Base-by-base conservation (phyloP, 1,140 invertebrate species). In the Oryzaephilus surinamensis region DNA sequence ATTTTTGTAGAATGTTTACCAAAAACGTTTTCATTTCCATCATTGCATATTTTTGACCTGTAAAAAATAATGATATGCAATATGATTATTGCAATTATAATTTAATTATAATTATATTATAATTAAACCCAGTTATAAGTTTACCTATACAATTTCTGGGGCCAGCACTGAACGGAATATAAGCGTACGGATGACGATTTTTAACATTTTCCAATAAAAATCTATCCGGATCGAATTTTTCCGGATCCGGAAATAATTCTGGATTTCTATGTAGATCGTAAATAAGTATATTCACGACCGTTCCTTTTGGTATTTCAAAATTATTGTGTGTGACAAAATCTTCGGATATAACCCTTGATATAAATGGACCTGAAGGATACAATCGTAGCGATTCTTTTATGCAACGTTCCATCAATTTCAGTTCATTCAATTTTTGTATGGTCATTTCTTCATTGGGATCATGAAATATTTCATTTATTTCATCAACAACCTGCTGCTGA, bases 101-200 rank as follows among this genome's bases (percentile, higher is more conserved):
- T n/a, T n/a, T n/a, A n/a, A n/a, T n/a, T n/a, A n/a, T n/a, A n/a
- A n/a, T n/a, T n/a, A n/a, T n/a, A n/a, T n/a, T n/a, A n/a, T n/a
- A n/a, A n/a, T n/a, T 6, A 13, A 5, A 15, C 6, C 12, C 21
- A 6, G n/a, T n/a, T n/a, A n/a, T n/a, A n/a, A n/a, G n/a, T 57
- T 83, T 79, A 23, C 79, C 78, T 23, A 79, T 76, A 39, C 76
- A 79, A 53, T 77, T 77, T 17, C 76, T 62, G 4, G 65, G 60
- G 8, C 76, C 76, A 30, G 73, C 74, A 26, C 73, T 76, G 49
- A 81, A 82, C 4, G 79, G 77, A 17, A 79, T 56, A 47, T 69
- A 79, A 3, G 65, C 52, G 43, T 58, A 73, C 4, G 54, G 63
- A 55, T 67, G 71, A 18, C 71, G 57, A 8, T 51, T 46, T 10